Evolutionary conservation across 53 echinoderm and acorn worm genomes (phyloP).

Genomic region (Henricia sp.): DNA sequence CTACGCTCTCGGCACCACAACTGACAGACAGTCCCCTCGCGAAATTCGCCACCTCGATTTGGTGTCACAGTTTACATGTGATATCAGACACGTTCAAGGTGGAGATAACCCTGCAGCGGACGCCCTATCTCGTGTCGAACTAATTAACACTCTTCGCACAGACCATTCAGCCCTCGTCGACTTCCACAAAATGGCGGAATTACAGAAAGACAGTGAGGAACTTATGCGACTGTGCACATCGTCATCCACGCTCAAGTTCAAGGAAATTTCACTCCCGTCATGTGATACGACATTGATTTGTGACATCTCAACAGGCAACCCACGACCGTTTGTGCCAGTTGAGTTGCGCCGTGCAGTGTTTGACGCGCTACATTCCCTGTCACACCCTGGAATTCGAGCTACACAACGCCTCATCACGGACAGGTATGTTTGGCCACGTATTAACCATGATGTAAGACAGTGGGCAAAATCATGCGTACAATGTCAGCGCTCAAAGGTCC

Average conservation of each 20-base stretch:
- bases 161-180: background rate
- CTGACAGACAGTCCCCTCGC: constrained; percentile 20
- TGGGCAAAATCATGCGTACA: constrained; percentile 1
- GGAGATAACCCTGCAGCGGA: constrained; percentile 15
- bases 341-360: too few relatives aligned
- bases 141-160: background rate
- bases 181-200: background rate
- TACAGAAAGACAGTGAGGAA: background rate
- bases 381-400: constrained; percentile 70
- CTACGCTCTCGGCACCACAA: background rate
- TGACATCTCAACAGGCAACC: constrained; percentile 9
- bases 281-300: constrained; percentile 2
- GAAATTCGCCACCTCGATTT: constrained; percentile 30
- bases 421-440: constrained; percentile 7
- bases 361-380: constrained; percentile 60
- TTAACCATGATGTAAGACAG: constrained; percentile 12
- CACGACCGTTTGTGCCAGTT: background rate
- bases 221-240: constrained; percentile 5
- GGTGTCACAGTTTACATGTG: constrained; percentile 25
- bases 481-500: constrained; percentile 18
- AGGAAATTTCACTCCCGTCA: background rate
- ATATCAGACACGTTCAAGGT: constrained; percentile 7
- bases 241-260: constrained; percentile 15
- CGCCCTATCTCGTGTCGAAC: background rate
- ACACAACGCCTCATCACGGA: constrained; percentile 23